Base-by-base conservation (phyloP, 2,113 vertebrate species). In the Esox niger region DNA sequence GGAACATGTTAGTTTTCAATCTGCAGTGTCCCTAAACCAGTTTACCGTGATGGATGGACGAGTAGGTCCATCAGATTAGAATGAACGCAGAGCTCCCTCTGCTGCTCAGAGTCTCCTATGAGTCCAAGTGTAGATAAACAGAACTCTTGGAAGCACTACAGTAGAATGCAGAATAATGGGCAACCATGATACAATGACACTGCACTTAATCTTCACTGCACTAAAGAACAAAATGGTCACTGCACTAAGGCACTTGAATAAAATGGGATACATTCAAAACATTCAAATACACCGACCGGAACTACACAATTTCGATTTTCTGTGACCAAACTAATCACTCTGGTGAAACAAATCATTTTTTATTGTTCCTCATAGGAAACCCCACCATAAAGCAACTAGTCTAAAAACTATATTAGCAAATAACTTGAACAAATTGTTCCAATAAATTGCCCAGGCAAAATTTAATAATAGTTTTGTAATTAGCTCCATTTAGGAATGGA, bases 351-450 rank as follows among this genome's bases (percentile, higher is more conserved):
- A 82, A 85, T 86, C 66, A 73, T 68, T 13, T 10, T 71, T 66
- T 78, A 79, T 77, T 70, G 72, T 75, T 83, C 68, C 73, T 79
- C 77, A 70, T 0, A 20, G 81, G 58, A 79, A 67, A 68, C 69
- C 67, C 38, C 38, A 43, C 38, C 73, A 61, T 66, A 78, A 84
- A 88, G 81, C 52, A 74, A 70, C 64, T 69, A 73, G 73, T 62
- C 58, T n/a, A 52, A 52, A 49, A 23, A 52, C 71, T 76, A 61
- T 74, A 86, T 82, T 64, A 77, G 71, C 70, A 70, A 79, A 82
- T 82, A 78, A 83, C 68, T 82, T 79, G 56, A 65, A 68, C 82
- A 82, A 84, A 88, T 86, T 84, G 76, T 59, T 35, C 27, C n/a
- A 65, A 68, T 80, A 82, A 84, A 88, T 86, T 84, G 76, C 56